Evolutionary conservation across 30 jellyfish, hydroid and myxozoan genomes (phyloP).

Genomic region (Nemopilema nomurai): DNA sequence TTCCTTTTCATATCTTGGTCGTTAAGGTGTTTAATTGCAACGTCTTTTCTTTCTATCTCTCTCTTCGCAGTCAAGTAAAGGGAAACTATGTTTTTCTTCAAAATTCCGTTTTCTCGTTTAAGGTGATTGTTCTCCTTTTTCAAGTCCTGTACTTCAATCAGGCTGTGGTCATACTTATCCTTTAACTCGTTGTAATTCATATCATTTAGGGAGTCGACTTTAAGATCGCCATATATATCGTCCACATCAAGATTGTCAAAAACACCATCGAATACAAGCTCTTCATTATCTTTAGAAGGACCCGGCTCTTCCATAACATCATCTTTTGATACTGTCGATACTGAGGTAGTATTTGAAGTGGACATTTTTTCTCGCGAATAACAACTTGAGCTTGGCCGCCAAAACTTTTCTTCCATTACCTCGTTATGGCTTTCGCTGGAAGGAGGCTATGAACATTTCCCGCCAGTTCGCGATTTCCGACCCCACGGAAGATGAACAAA

Average conservation of each 20-base stretch:
- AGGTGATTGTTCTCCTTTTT: constrained; percentile 27
- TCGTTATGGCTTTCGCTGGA: background rate
- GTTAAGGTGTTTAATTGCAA: constrained; percentile 11
- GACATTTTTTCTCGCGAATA: background rate
- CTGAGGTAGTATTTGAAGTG: background rate
- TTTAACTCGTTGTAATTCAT: constrained; percentile 43
- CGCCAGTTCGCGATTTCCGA: too few species aligned
- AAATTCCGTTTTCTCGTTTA: constrained; percentile 49
- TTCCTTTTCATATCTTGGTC: constrained; percentile 5
- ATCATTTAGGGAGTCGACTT: constrained; percentile 36
- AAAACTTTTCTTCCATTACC: background rate
- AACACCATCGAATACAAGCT: constrained; percentile 20
- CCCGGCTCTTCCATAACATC: background rate
- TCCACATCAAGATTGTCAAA: constrained; percentile 32
- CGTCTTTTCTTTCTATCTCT: constrained; percentile 56
- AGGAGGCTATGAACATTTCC: background rate
- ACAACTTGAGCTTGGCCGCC: background rate
- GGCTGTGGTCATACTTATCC: constrained; percentile 19
- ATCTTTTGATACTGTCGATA: background rate
- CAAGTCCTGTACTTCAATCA: constrained; percentile 2
- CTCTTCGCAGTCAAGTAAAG: constrained; percentile 58
- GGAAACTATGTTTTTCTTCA: constrained; percentile 51
- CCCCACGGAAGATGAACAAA: background rate
- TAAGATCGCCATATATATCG: constrained; percentile 46
- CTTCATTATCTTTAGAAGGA: background rate